phyloP scores from a whole-genome alignment of 2,797 vertebrate species.

The Sebastes vulpes region DNA sequence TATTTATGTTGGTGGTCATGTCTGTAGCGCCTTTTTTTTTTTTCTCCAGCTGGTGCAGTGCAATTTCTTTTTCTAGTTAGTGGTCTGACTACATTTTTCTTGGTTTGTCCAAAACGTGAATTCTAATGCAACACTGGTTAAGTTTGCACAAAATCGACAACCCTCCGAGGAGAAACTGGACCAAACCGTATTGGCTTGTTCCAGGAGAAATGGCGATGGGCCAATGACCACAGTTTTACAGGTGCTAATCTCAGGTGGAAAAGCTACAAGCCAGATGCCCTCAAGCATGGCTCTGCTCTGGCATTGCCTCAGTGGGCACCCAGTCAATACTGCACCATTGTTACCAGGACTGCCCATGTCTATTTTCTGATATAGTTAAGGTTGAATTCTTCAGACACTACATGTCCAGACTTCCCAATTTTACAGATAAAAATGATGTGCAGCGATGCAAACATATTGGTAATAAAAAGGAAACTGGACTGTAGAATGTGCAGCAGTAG shows the following conservation, averaged over 20 bases:
- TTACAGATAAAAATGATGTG: background rate
- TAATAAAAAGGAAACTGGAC: background rate
- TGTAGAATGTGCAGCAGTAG: background rate
- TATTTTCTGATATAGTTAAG: slow-evolving; percentile 26
- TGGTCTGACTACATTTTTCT: slow-evolving; percentile 14
- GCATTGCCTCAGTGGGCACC: slow-evolving; percentile 43
- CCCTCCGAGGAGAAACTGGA: background rate
- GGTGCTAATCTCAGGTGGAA: slow-evolving; percentile 56
- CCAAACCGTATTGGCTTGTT: slow-evolving; percentile 5
- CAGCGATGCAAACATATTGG: background rate
- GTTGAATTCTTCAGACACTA: slow-evolving; percentile 7
- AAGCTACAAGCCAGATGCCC: slow-evolving; percentile 31
- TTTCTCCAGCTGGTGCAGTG: slow-evolving; percentile 13
- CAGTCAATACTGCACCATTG: slow-evolving; percentile 10
- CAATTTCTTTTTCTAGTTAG: background rate
- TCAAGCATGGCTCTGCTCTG: slow-evolving; percentile 42
- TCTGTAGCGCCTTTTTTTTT: slow-evolving; percentile 2
- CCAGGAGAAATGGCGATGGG: slow-evolving; percentile 29
- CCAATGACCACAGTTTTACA: slow-evolving; percentile 43
- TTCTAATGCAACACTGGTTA: background rate
- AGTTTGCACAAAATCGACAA: slow-evolving; percentile 37
- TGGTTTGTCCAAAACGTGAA: background rate
- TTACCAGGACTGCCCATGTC: background rate
- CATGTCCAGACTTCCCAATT: background rate
- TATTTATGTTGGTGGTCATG: slow-evolving; percentile 44